These are phyloP conservation scores for Aspidapion aeneum DNA, from an alignment of 2,888 invertebrate genomes.

Conservation along the genomic window DNA sequence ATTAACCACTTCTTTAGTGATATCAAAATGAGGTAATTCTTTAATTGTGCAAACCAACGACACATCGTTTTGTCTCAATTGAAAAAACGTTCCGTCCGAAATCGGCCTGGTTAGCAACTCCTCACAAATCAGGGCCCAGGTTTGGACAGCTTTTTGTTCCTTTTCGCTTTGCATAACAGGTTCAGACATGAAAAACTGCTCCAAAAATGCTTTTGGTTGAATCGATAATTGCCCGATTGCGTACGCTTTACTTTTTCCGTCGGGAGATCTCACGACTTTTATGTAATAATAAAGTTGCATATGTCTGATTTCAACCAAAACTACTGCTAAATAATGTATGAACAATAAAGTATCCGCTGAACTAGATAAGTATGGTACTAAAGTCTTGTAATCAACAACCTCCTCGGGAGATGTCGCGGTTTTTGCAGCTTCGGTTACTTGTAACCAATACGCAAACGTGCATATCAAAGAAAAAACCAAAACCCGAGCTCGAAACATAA, in stretches of 20 bases:
- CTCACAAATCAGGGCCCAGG: slow-evolving; percentile 95
- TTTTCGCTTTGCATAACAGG: slow-evolving; percentile 84
- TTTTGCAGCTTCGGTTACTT: slow-evolving; percentile 77
- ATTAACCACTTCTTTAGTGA: slow-evolving; percentile 95
- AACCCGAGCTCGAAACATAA: slow-evolving; percentile 86
- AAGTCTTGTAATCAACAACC: slow-evolving; percentile 78
- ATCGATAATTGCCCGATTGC: slow-evolving; percentile 89
- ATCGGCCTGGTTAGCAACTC: slow-evolving; percentile 85
- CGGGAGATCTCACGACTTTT: slow-evolving; percentile 91
- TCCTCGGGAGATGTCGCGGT: slow-evolving; percentile 76
- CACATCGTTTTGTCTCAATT: slow-evolving; percentile 89
- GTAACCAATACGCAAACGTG: slow-evolving; percentile 95
- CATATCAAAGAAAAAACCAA: slow-evolving; percentile 85
- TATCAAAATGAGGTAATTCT: slow-evolving; percentile 87
- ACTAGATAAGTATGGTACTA: slow-evolving; percentile 90
- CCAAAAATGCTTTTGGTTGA: slow-evolving; percentile 93
- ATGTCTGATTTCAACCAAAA: slow-evolving; percentile 91
- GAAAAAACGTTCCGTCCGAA: slow-evolving; percentile 80
- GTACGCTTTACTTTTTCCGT: slow-evolving; percentile 87
- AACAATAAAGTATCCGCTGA: slow-evolving; percentile 91
- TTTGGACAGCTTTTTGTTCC: slow-evolving; percentile 77
- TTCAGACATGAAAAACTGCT: slow-evolving; percentile 84
- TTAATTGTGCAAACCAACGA: slow-evolving; percentile 85
- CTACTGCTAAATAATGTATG: slow-evolving; percentile 91
- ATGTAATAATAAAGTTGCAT: slow-evolving; percentile 85